Base-by-base conservation (phyloP, 2,888 invertebrate species). In the Diabrotica balteata region DNA sequence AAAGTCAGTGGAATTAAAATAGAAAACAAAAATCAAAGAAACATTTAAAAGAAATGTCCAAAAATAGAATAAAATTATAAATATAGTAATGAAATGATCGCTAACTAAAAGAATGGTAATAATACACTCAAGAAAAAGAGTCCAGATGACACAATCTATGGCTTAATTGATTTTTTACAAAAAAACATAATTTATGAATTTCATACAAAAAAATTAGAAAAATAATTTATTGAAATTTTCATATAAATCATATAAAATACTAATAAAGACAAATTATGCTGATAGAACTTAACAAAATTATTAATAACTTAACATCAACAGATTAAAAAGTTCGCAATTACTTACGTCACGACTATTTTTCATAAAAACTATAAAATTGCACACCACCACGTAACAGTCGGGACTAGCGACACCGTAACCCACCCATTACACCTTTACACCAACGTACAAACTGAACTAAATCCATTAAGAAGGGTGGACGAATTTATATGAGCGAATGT, bases 401-500 rank as follows among this genome's bases (percentile, higher is more conserved):
- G 54, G 50, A 51, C 44, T 17, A 50, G 43, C 61, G 17, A 52
- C 44, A 45, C 62, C n/a, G 32, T n/a, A 51, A 66, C 64, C 4
- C 49, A 46, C 53, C 17, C 51, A 42, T 11, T 11, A 46, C 49
- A 58, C 58, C 53, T 59, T 61, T 67, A 53, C 17, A 46, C 59
- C 46, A 62, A 67, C 62, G 32, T 32, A 32, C 62, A 59, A 67
- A 47, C 59, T 58, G 62, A 53, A 53, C 45, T 57, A 45, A 57
- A 57, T 57, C 43, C n/a, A 52, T 47, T 46, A 58, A 46, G 67
- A 50, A 53, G 67, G 67, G 67, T 67, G 67, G 7, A 53, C 58
- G 17, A 44, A 47, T 67, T 67, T 67, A 67, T 67, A 67, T 47
- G 59, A 55, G 42, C 47, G 57, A 57, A 49, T 51, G 10, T 8